Evolutionary conservation across 2,113 vertebrate genomes (phyloP), one percentile per base, ranked within the genome.

Genomic region (Grammomys surdaster): DNA sequence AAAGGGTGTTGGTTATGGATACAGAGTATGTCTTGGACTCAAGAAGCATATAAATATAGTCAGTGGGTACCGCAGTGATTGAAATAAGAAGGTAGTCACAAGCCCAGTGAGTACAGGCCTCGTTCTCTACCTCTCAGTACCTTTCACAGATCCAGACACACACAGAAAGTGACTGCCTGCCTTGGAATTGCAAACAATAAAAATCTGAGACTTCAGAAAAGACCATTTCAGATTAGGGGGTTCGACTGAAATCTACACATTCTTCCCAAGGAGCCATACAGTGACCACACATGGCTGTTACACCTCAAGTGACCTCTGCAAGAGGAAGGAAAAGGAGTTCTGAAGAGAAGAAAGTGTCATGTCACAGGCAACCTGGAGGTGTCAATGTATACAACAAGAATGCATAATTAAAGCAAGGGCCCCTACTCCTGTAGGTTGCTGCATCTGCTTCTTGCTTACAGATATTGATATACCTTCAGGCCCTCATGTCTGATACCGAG

Each of bases 121-220:
- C 43, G 58, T 63, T 93, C 26, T 92, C 51, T 75, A 70, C 10
- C 69, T 36, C 65, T 91, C 14, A 4, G 26, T 69, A 82, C 24
- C 69, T 88, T 40, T 31, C 9, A 93, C 5, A 76, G 36, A 43
- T 81, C n/a, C 12, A 75, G 60, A 20, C 33, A 85, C 56, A 75
- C 3, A 7, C 0, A 84, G 56, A 48, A 46, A 95, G 89, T 48
- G 48, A 76, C 10, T 54, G 9, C 31, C n/a, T 89, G 33, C 9
- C 12, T 94, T 33, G 93, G 43, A 88, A 95, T 91, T 69, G 11
- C 46, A 93, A 78, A 58, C 88, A 90, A 46, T 65, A 94, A 36
- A 14, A 14, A 65, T 87, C 7, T 56, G 4, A 95, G 26, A 92
- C 13, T 17, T 40, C 51, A 28, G 31, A 54, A 43, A n/a, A 12